Evolutionary conservation across 1,140 invertebrate species (phyloP).

Genomic region (Pteromalus puparum): DNA sequence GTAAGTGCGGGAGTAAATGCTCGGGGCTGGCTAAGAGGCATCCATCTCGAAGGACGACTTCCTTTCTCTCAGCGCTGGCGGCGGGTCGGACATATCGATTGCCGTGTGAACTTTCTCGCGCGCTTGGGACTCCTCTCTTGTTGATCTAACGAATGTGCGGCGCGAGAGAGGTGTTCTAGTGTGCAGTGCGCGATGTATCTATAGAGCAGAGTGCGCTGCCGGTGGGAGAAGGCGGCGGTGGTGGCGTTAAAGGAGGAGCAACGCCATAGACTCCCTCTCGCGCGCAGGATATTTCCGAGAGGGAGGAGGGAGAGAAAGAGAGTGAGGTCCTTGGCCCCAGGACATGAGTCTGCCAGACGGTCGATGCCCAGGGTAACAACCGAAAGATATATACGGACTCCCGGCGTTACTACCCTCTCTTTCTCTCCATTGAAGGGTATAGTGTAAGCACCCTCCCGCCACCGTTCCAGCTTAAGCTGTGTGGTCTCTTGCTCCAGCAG

Average conservation of each 20-base stretch:
- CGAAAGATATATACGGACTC: constrained; percentile 61
- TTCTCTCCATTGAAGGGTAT: constrained; percentile 21
- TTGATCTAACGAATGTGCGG: constrained; percentile 46
- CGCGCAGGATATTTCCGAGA: constrained; percentile 41
- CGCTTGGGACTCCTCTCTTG: constrained; percentile 16
- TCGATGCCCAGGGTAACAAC: constrained; percentile 72
- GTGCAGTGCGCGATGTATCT: neutral
- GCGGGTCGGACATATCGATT: constrained; percentile 41
- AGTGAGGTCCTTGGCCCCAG: constrained; percentile 70
- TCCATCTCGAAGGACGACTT: constrained; percentile 37
- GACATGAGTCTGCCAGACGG: constrained; percentile 66
- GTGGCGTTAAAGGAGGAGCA: neutral
- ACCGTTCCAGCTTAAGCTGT: neutral
- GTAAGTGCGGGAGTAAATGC: constrained; percentile 22
- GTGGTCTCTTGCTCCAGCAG: neutral
- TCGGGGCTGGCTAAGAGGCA: constrained; percentile 4
- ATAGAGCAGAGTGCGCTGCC: neutral
- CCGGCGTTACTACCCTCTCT: constrained; percentile 5
- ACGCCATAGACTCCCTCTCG: neutral
- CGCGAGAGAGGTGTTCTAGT: no score
- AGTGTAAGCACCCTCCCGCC: constrained; percentile 15
- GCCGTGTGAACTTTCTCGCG: constrained; percentile 43
- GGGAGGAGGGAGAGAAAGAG: neutral
- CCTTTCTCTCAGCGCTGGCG: neutral
- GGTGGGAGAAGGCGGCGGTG: no score